phyloP scores from a whole-genome alignment of 37 sponge, comb jelly and placozoan genomes.

The Oopsacas minuta region DNA sequence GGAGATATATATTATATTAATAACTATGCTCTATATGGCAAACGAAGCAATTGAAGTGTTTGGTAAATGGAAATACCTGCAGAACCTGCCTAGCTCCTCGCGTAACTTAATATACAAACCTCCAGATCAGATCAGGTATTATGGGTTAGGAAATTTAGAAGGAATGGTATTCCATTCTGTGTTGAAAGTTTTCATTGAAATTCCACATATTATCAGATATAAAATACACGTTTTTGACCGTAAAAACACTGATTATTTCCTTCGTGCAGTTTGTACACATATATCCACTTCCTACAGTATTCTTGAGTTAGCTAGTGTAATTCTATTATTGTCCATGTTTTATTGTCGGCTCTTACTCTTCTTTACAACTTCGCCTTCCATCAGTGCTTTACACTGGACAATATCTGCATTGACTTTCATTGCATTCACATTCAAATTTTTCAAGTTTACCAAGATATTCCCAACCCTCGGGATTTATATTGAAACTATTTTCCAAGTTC shows the following conservation, averaged over 20 bases:
- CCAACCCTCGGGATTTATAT: slow-evolving; percentile 4
- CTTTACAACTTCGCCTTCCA: background rate
- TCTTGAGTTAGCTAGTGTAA: background rate
- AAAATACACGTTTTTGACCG: background rate
- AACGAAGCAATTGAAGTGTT: slow-evolving; percentile 1
- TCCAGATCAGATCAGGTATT: background rate
- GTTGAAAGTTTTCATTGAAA: background rate
- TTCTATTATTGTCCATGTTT: background rate
- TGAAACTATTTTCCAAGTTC: slow-evolving; percentile 7
- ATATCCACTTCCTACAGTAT: background rate
- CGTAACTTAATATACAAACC: background rate
- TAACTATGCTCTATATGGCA: background rate
- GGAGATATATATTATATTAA: background rate
- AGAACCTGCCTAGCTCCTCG: background rate
- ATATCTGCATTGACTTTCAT: background rate
- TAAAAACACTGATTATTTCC: background rate
- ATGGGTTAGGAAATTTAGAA: background rate
- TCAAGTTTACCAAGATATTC: slow-evolving; percentile 13
- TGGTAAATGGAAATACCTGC: background rate
- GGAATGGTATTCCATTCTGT: background rate
- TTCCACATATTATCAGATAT: background rate
- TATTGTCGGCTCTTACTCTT: background rate
- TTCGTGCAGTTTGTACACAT: background rate
- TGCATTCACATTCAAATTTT: slow-evolving; percentile 7
- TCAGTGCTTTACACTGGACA: background rate